These are phyloP conservation scores for Nylanderia fulva DNA, from an alignment of 1,140 invertebrate genomes.

Conservation along the genomic window DNA sequence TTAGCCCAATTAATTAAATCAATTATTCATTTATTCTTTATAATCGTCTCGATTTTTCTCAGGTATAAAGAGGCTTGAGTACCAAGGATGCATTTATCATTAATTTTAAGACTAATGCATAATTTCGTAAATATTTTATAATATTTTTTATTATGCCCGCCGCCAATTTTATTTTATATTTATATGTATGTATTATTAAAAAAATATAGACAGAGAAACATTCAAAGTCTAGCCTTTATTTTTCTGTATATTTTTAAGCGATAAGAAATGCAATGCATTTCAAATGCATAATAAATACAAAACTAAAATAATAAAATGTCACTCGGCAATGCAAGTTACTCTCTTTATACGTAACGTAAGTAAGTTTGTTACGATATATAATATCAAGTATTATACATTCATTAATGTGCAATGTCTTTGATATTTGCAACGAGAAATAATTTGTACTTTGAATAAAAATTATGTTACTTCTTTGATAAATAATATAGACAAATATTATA, in stretches of 20 bases:
- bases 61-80: conserved; percentile 54
- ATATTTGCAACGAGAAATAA: background rate
- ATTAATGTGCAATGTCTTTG: background rate
- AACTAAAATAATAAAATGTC: background rate
- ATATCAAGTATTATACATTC: background rate
- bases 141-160: conserved; percentile 52
- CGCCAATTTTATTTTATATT: conserved; percentile 64
- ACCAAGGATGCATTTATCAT: conserved; percentile 73
- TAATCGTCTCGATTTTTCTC: conserved; percentile 33
- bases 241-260: background rate
- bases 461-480: background rate
- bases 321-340: background rate
- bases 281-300: background rate
- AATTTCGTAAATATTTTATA: conserved; percentile 41
- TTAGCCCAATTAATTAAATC: conserved; percentile 11
- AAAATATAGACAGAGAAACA: conserved; percentile 5
- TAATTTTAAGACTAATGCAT: conserved; percentile 57
- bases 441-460: background rate
- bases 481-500: background rate
- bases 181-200: conserved; percentile 62
- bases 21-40: conserved; percentile 16
- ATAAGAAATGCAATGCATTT: background rate
- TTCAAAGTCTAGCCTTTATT: background rate
- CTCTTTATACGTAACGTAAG: conserved; percentile 5
- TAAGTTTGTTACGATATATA: background rate